Conservation (phyloP, 2,797 vertebrate species). For the Eleutherodactylus coqui region DNA sequence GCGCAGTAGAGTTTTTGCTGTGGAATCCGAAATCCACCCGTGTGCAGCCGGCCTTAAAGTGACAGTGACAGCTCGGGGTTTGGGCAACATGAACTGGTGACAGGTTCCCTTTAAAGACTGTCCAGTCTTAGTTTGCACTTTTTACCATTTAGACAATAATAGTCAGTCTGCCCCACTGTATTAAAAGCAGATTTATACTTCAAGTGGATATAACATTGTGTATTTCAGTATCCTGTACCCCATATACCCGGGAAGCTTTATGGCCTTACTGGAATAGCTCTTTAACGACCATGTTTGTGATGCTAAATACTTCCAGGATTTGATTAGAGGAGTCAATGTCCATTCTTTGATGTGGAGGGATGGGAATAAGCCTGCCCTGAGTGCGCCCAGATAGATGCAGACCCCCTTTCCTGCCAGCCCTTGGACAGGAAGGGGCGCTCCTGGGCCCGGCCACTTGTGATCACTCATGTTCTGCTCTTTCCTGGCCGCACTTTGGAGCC, state of each 20-base stretch:
- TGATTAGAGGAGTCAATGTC: not conserved
- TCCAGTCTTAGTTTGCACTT: too few relatives aligned
- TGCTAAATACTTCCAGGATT: not conserved
- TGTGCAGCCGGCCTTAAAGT: too few relatives aligned
- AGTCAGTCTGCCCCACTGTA: too few relatives aligned
- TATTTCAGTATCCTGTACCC: too few relatives aligned
- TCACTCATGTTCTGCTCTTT: conserved; percentile 23
- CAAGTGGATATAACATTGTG: too few relatives aligned
- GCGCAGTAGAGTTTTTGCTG: too few relatives aligned
- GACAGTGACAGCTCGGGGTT: too few relatives aligned
- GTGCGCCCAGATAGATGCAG: not conserved
- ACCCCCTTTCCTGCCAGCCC: not conserved
- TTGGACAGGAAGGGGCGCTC: conserved; percentile 24
- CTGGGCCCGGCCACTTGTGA: not conserved
- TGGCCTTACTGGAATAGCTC: not conserved
- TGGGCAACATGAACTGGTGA: too few relatives aligned
- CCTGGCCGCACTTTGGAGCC: conserved; percentile 29
- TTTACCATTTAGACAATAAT: too few relatives aligned
- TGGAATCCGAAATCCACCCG: too few relatives aligned
- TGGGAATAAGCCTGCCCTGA: not conserved
- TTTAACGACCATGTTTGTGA: not conserved
- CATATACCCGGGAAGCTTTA: not conserved
- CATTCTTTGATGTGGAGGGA: conserved; percentile 41
- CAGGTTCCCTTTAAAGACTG: too few relatives aligned
- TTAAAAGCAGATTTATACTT: too few relatives aligned